These are phyloP conservation scores for Anniella stebbinsi DNA, from an alignment of 2,797 vertebrate species.

Conservation along the genomic window DNA sequence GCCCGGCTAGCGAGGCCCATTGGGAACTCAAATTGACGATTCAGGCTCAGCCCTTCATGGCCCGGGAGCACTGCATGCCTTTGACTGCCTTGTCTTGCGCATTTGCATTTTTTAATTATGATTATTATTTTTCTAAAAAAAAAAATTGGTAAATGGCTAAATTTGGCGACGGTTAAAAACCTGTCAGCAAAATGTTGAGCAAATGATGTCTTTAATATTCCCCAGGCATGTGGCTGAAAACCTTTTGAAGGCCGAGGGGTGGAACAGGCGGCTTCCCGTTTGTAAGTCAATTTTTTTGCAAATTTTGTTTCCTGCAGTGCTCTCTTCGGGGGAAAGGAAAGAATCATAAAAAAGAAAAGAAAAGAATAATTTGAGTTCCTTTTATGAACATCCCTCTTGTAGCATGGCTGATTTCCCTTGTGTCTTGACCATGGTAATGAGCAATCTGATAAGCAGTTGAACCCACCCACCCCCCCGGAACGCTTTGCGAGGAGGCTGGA, in stretches of 20 bases:
- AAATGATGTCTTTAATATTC: constrained; percentile 82
- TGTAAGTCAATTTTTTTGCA: constrained; percentile 83
- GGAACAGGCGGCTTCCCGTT: constrained; percentile 80
- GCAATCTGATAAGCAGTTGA: too few species aligned
- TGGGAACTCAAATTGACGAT: constrained; percentile 77
- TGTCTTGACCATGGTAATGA: constrained; percentile 68
- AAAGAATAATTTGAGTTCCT: constrained; percentile 72
- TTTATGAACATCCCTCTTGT: constrained; percentile 68
- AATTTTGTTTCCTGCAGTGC: constrained; percentile 81
- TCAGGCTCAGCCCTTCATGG: constrained; percentile 62
- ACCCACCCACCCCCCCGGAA: too few species aligned
- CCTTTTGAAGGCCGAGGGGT: constrained; percentile 83
- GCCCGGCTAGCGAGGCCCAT: constrained; percentile 64
- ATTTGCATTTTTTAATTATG: constrained; percentile 37
- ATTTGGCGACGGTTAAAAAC: constrained; percentile 76
- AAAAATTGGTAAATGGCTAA: constrained; percentile 72
- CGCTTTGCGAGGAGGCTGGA: constrained; percentile 33
- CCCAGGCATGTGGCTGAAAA: constrained; percentile 82
- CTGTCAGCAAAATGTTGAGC: constrained; percentile 81
- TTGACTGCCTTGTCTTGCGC: constrained; percentile 73
- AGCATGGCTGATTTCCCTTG: constrained; percentile 78
- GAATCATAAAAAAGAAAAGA: background rate
- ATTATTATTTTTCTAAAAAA: background rate
- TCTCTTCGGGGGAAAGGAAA: constrained; percentile 74
- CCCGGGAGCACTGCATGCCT: constrained; percentile 75